Percentiles rank a stretch among this genome's conserved stretches.
These are phyloP conservation scores for Oenanthe oenanthe DNA, from an alignment of 2,113 vertebrate genomes.

Conservation along the genomic window DNA sequence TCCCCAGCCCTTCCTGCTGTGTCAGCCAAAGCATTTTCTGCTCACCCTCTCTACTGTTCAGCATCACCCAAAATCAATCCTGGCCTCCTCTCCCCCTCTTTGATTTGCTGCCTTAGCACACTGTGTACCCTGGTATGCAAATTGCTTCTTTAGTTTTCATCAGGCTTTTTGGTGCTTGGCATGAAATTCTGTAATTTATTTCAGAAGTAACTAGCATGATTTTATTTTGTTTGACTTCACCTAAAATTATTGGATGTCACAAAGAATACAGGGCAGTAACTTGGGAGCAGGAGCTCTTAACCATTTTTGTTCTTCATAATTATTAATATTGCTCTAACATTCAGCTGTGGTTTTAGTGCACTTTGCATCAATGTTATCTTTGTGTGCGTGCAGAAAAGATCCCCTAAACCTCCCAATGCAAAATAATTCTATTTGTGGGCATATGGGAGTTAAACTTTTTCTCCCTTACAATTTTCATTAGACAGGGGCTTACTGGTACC, in stretches of 20 bases:
- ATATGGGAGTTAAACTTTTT: slow-evolving; percentile 74
- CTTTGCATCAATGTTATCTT: background rate
- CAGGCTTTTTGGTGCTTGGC: background rate
- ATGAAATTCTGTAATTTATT: background rate
- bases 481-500: slow-evolving; percentile 69
- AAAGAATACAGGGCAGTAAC: background rate
- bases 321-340: background rate
- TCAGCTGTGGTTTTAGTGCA: background rate
- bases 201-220: background rate
- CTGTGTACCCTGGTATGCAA: background rate
- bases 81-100: background rate
- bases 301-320: background rate
- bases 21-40: background rate
- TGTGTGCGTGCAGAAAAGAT: background rate
- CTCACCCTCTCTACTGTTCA: background rate
- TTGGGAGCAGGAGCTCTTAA: background rate
- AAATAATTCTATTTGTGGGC: slow-evolving; percentile 13
- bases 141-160: background rate
- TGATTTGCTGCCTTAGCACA: background rate
- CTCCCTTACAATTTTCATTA: slow-evolving; percentile 75
- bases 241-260: background rate
- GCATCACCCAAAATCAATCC: background rate
- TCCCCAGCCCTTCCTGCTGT: background rate
- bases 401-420: background rate
- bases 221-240: background rate